Conservation (phyloP, 2,797 vertebrate genomes). For the Amphiprion clarkii region DNA sequence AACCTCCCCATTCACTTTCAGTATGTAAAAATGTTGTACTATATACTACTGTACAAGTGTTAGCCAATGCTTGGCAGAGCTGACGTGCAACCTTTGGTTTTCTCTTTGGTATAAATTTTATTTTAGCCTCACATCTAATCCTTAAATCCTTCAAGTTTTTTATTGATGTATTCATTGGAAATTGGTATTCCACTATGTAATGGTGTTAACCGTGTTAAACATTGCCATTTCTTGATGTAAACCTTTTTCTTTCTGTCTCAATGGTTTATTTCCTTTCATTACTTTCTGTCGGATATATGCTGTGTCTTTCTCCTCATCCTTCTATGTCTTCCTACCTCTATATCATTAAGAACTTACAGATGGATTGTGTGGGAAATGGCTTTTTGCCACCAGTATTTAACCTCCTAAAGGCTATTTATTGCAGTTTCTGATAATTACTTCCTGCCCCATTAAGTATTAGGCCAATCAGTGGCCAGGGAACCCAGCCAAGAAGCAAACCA, state of each 20-base stretch:
- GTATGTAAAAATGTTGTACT: too few species aligned
- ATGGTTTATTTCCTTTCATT: slow-evolving; percentile 30
- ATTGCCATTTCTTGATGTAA: slow-evolving; percentile 9
- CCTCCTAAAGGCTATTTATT: slow-evolving; percentile 70
- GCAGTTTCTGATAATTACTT: slow-evolving; percentile 63
- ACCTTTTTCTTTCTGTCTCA: neutral
- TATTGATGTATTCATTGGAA: neutral
- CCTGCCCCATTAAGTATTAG: slow-evolving; percentile 72
- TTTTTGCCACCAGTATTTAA: slow-evolving; percentile 69
- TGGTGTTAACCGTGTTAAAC: slow-evolving; percentile 9
- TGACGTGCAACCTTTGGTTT: neutral
- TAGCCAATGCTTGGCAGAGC: neutral
- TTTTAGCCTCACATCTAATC: neutral
- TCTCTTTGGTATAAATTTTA: neutral
- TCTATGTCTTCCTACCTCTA: neutral
- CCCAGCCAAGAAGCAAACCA: slow-evolving; percentile 54
- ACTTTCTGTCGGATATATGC: slow-evolving; percentile 11
- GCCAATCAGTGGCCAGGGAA: slow-evolving; percentile 75
- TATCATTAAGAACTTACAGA: slow-evolving; percentile 30
- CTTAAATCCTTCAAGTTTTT: neutral
- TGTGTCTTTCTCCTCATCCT: neutral
- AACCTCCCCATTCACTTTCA: too few species aligned
- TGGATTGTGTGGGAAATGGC: slow-evolving; percentile 54
- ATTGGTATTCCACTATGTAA: neutral
- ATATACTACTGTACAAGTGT: neutral